phyloP scores from a whole-genome alignment of 2,888 invertebrate genomes.

The Protophormia terraenovae region DNA sequence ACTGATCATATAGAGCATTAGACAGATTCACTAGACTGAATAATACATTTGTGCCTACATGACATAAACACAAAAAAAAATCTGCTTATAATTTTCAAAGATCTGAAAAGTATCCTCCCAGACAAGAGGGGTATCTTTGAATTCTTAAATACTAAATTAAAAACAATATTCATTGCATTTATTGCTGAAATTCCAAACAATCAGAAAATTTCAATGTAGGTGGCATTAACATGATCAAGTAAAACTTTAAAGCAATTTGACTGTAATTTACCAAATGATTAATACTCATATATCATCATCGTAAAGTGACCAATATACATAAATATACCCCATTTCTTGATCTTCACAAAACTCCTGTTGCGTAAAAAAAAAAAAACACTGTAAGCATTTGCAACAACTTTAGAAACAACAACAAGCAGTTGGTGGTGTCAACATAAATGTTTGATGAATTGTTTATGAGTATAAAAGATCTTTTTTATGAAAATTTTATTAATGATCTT shows the following conservation, averaged over 20 bases:
- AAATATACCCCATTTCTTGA: background rate
- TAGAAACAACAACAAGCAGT: conserved; percentile 33
- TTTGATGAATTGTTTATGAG: conserved; percentile 55
- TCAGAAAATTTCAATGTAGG: conserved; percentile 71
- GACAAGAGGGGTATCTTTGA: no score
- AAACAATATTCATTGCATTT: no score
- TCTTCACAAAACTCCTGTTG: conserved; percentile 6
- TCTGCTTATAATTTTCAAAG: no score
- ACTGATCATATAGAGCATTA: no score
- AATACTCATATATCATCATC: conserved; percentile 69
- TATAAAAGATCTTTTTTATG: no score
- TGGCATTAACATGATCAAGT: conserved; percentile 68
- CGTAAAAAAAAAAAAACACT: conserved; percentile 1
- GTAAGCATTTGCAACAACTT: background rate
- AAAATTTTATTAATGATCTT: no score
- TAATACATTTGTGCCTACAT: no score
- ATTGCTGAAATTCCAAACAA: no score
- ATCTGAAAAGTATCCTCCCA: no score
- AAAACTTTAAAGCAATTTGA: conserved; percentile 29
- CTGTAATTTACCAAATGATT: conserved; percentile 75
- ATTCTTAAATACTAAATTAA: no score
- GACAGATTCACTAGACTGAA: no score
- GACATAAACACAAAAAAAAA: no score
- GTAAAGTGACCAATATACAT: background rate
- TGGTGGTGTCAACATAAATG: conserved; percentile 59